Evolutionary conservation across 2,797 vertebrate genomes (phyloP), one percentile per base, ranked within the genome.

Genomic region (Bovichtus variegatus): DNA sequence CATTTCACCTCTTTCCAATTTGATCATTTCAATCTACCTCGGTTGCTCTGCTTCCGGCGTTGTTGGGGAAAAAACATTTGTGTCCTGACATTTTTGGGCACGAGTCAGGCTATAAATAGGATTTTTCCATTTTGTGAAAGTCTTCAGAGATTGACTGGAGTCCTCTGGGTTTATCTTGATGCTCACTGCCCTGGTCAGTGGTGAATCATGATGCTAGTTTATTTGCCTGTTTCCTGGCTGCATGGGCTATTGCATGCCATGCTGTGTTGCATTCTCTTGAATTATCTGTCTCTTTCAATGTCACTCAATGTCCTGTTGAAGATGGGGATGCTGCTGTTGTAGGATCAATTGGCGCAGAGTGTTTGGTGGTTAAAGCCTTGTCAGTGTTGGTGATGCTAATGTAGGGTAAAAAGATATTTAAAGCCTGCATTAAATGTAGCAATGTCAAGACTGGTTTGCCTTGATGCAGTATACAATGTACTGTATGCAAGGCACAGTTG

Each of bases 1-100:
- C 18, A 23, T 67, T 69, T 41, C 27, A 46, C 31, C 31, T 11
- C 16, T 40, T 54, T 83, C 38, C 58, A 67, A 21, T 64, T 70
- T 40, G 12, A 81, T 63, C 18, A 64, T 75, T 77, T 78, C 53
- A 57, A 81, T 85, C 68, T 68, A 76, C 50, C 66, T 82, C 2
- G 1, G 53, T 47, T 65, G 58, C 16, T 85, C 64, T 44, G 25
- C 80, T 85, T 77, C 71, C 8, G 60, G 71, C 65, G 1, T 71
- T 70, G 62, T 74, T 62, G 31, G 55, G 44, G 36, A 74, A 84
- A 34, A 75, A 78, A 87, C 51, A 89, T 81, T 87, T 79, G 74
- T 68, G 62, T 82, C 68, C 53, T 86, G 89, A 86, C 83, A 87
- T 85, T 87, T 89, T 85, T 80, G 73, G 53, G 74, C 79, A 76